Evolutionary conservation across 2,113 vertebrate species (phyloP), one percentile per base, ranked within the genome.

Genomic region (Colistium nudipinnis): DNA sequence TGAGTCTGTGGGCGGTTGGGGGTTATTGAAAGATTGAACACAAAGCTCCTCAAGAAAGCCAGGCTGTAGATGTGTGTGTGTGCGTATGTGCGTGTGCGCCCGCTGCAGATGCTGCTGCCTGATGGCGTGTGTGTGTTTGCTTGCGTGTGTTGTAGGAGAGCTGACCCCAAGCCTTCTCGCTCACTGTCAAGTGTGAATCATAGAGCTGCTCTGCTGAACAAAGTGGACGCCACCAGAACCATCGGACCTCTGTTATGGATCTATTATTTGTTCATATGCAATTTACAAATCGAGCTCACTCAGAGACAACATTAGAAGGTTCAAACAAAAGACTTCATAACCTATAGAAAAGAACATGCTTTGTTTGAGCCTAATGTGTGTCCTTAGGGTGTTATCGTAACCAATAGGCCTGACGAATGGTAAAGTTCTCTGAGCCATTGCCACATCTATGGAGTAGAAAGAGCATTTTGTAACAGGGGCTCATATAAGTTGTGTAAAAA

Each of bases 41-140:
- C 74, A 87, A 77, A 81, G 80, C 75, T 76, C 55, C 10, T 81
- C 53, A 72, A 81, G 74, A 72, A 73, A 62, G 36, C 2, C 25
- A 31, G 62, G 43, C 54, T 65, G 24, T 75, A 63, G 57, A 57
- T 64, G 62, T 66, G 70, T 8, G 54, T 48, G 53, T 54, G 67
- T 52, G 62, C 51, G 62, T 55, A 51, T 25, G 36, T 75, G 67
- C 59, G 62, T 64, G 62, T 66, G 70, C 6, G 44, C 19, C 10
- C 13, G 43, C 59, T 70, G 24, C 60, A 83, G 74, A 87, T 78
- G 80, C 45, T 35, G 20, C 22, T 39, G 62, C 62, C 72, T 19
- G 61, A 59, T 74, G 57, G 51, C 10, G 54, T 48, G 53, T 54
- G 67, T 52, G 62, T 55, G 62, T 55, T 51, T 25, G 36, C 66